Conservation (phyloP, 2,888 invertebrate genomes). For the Spialia ferax region DNA sequence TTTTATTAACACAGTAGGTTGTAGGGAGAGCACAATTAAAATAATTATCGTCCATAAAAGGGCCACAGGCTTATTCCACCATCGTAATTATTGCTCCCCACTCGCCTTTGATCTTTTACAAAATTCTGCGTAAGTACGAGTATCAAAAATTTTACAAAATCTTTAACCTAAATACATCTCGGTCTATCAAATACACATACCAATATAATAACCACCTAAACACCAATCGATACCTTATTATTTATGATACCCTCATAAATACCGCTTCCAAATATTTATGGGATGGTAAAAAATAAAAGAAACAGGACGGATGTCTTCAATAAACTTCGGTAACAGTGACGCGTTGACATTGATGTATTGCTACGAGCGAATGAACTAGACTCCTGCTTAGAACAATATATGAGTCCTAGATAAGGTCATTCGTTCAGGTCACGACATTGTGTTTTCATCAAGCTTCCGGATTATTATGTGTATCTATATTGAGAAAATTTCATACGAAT, state of each 20-base stretch:
- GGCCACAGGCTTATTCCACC: no score
- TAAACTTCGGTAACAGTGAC: slow-evolving; percentile 20
- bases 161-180: neutral
- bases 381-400: slow-evolving; percentile 17
- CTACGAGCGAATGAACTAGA: slow-evolving; percentile 8
- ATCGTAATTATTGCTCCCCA: no score
- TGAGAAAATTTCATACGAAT: no score
- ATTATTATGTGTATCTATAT: no score
- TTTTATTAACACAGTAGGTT: no score
- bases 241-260: neutral
- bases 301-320: slow-evolving; percentile 19
- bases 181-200: no score
- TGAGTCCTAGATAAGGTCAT: slow-evolving; percentile 20
- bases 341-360: slow-evolving; percentile 26
- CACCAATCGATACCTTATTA: neutral
- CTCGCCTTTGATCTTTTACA: no score
- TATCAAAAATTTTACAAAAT: neutral
- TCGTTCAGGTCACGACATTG: neutral
- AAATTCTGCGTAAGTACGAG: no score
- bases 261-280: neutral
- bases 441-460: slow-evolving; percentile 1
- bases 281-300: neutral
- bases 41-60: no score
- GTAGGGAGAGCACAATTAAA: no score
- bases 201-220: neutral